Conservation (phyloP, 2,113 vertebrate species). For the Zeus faber region DNA sequence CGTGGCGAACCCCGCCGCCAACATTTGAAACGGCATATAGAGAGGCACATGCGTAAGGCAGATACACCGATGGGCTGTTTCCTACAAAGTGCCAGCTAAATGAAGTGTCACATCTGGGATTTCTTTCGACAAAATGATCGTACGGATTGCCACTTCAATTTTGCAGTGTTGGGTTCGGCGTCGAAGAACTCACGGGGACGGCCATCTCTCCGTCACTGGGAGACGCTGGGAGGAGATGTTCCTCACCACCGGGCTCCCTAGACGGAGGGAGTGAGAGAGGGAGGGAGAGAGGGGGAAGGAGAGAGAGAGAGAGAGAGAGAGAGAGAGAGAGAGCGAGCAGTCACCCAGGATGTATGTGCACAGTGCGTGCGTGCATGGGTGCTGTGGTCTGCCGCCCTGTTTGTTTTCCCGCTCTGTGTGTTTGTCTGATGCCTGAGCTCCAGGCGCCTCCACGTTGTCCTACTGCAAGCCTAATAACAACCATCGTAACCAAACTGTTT, state of each 20-base stretch:
- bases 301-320: not conserved
- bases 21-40: no score
- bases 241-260: slow-evolving; percentile 50
- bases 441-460: not conserved
- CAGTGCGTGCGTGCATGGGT: not conserved
- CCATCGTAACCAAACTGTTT: no score
- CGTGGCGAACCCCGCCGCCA: no score
- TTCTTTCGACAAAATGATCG: no score
- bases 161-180: not conserved
- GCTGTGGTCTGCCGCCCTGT: not conserved
- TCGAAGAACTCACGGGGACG: slow-evolving; percentile 68
- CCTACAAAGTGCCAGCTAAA: no score
- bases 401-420: not conserved
- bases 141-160: no score
- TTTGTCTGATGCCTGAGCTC: not conserved
- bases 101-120: no score
- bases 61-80: no score
- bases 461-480: no score
- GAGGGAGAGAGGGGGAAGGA: not conserved
- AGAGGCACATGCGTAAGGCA: no score
- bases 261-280: slow-evolving; percentile 7
- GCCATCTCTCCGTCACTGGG: slow-evolving; percentile 79
- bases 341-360: not conserved
- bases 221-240: slow-evolving; percentile 77
- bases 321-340: not conserved